Percentiles rank a stretch among this genome's conserved stretches.
phyloP scores from a whole-genome alignment of 2,113 vertebrate species.

The Alexandromys fortis region DNA sequence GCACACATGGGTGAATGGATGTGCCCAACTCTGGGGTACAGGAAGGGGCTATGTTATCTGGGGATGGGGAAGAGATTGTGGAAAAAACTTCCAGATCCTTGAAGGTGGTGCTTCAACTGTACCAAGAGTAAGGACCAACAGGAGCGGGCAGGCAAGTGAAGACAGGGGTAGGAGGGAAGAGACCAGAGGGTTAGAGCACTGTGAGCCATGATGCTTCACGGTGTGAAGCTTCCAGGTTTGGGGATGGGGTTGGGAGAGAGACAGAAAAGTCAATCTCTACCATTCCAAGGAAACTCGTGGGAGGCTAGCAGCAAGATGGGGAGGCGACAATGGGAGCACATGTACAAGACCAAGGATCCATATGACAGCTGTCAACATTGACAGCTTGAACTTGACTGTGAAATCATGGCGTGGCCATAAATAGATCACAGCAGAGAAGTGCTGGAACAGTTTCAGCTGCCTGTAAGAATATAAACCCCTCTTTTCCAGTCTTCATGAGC shows the following conservation, averaged over 20 bases:
- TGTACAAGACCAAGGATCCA: background rate
- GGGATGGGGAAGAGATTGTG: background rate
- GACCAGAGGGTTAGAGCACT: background rate
- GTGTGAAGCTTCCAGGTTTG: background rate
- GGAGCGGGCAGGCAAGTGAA: background rate
- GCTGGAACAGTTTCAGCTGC: background rate
- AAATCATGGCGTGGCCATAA: background rate
- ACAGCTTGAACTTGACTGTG: background rate
- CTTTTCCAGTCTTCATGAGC: background rate
- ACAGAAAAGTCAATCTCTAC: background rate
- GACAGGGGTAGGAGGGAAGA: no score
- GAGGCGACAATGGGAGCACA: background rate
- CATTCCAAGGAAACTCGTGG: background rate
- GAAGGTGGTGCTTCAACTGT: background rate
- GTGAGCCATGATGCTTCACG: background rate
- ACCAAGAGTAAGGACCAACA: background rate
- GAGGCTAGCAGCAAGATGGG: no score
- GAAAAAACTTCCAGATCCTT: background rate
- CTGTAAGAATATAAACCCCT: background rate
- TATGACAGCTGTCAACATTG: background rate
- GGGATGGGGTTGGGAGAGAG: background rate
- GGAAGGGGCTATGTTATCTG: background rate
- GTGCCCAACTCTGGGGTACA: rapidly evolving
- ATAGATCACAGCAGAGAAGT: background rate
- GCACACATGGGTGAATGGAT: background rate